A percentile compares a stretch with the other conserved stretches of the same genome.
Evolutionary conservation across 2,113 vertebrate species (phyloP).

Genomic region (Nettapus auritus): DNA sequence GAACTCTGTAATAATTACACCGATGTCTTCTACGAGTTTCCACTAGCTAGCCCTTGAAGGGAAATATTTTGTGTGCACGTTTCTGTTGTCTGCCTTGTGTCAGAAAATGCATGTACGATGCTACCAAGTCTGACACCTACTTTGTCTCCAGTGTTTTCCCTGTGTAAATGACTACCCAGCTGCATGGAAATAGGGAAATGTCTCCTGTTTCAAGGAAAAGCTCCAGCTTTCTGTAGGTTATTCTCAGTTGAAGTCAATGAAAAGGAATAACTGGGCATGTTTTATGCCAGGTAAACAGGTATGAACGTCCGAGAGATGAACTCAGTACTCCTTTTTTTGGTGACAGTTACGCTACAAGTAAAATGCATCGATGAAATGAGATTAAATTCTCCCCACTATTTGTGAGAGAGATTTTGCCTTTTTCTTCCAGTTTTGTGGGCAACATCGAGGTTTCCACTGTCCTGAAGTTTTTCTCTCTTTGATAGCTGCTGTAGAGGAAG

Average conservation of each 20-base stretch:
- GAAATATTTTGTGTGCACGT: slow-evolving; percentile 44
- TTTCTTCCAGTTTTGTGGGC: not conserved
- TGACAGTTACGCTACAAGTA: not conserved
- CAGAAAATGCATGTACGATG: slow-evolving; percentile 55
- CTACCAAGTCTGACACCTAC: slow-evolving; percentile 63
- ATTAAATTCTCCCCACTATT: accelerated
- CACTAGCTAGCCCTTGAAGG: not conserved
- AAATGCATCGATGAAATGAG: not conserved
- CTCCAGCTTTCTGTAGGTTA: slow-evolving; percentile 24
- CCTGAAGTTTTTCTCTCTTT: not conserved
- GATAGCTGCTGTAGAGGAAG: not conserved
- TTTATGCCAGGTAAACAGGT: not conserved
- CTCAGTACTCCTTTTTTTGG: not conserved
- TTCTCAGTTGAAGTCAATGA: not conserved
- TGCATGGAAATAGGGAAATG: not conserved
- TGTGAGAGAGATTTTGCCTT: not conserved
- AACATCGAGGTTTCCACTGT: not conserved
- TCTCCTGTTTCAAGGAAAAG: not conserved
- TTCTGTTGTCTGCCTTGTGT: slow-evolving; percentile 61
- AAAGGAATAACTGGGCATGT: not conserved
- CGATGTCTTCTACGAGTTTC: not conserved
- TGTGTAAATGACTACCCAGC: slow-evolving; percentile 28
- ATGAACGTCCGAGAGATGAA: not conserved
- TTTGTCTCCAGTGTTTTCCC: slow-evolving; percentile 56
- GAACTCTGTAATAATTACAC: not conserved